phyloP scores from a whole-genome alignment of 2,888 invertebrate species.

The Acanthococcus lagerstroemiae region DNA sequence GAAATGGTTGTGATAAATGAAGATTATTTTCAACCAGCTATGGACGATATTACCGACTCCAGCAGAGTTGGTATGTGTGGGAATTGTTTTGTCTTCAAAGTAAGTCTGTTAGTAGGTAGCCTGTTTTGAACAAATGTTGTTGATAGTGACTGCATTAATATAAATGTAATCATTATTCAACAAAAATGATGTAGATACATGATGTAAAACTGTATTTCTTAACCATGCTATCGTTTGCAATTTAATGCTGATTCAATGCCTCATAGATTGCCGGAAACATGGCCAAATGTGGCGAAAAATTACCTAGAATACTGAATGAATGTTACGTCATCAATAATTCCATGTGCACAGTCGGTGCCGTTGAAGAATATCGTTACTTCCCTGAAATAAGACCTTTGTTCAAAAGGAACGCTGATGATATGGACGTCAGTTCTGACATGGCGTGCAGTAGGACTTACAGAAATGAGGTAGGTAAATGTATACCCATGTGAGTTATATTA shows the following conservation, averaged over 20 bases:
- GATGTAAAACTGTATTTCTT: too few relatives aligned
- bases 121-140: too few relatives aligned
- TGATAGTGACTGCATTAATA: too few relatives aligned
- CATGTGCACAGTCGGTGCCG: conserved; percentile 60
- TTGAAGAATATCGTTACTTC: conserved; percentile 56
- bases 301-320: conserved; percentile 45
- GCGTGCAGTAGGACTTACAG: conserved; percentile 43
- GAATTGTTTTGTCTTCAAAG: conserved; percentile 21
- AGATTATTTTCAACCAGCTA: conserved; percentile 6
- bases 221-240: too few relatives aligned
- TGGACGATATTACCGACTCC: conserved; percentile 10
- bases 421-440: conserved; percentile 50
- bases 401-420: conserved; percentile 51
- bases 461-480: conserved; percentile 40
- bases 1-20: conserved; percentile 23
- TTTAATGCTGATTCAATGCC: too few relatives aligned
- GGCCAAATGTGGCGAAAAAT: conserved; percentile 48
- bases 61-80: conserved; percentile 11
- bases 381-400: conserved; percentile 54
- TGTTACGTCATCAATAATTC: conserved; percentile 45
- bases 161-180: too few relatives aligned
- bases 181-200: too few relatives aligned
- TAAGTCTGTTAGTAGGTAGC: too few relatives aligned
- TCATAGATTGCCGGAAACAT: conserved; percentile 63
- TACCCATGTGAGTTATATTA: too few relatives aligned